Base-by-base conservation (phyloP, 2,797 vertebrate species). In the Enteromius treurensis region DNA sequence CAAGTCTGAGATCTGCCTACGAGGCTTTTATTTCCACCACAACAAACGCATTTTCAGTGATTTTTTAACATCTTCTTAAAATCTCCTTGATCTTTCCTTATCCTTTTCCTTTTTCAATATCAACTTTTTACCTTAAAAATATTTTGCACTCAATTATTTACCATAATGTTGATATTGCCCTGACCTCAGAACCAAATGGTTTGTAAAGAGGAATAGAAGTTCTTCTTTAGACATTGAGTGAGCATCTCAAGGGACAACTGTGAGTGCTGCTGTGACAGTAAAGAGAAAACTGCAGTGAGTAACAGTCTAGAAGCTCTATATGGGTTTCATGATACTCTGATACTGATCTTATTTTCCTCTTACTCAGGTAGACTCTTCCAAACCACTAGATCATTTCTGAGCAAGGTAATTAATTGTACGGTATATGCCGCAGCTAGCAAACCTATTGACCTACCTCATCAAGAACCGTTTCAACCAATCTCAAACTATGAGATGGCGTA, bases 401-500 rank as follows among this genome's bases (percentile, higher is more conserved):
- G 55, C 15, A 51, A 32, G 55, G 37, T 62, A 85, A 84, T 78
- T 42, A 62, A 45, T 64, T 73, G 40, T 58, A 8, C 19, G 11
- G 32, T 64, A 51, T 74, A 37, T 34, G 53, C 53, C 13, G 42
- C 53, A 49, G 26, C 87, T 64, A 73, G 53, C 73, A 81, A 77
- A 51, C 58, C 47, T 70, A 68, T 70, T 79, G 83, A 87, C n/a
- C n/a, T n/a, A 77, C 47, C 42, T 67, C 70, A 86, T 87, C 37
- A 75, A 86, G 58, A 86, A 78, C 15, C 40, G 81, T 90, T 89
- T 88, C 53, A 87, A 84, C 70, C 71, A 70, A 49, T 77, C 37
- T 78, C 58, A 47, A 77, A 55, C 81, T 70, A 70, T 77, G 49
- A 88, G 81, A 88, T 81, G 70, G 65, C 81, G 51, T 91, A 92